Conservation (phyloP, 2,797 vertebrate genomes). For the Meriones psammophilus region DNA sequence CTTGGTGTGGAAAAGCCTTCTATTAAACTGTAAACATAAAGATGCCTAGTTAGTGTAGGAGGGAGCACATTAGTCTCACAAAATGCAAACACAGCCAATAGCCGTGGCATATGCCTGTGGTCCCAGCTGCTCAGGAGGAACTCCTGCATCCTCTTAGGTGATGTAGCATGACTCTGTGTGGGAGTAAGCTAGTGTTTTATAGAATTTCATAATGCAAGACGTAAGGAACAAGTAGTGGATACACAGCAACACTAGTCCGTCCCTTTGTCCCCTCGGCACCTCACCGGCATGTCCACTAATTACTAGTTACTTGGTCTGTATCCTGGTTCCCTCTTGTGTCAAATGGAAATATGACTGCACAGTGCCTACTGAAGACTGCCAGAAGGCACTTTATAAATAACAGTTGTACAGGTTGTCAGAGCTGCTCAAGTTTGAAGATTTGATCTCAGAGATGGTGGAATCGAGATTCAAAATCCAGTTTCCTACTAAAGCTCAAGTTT, state of each 20-base stretch:
- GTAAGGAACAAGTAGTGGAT: neutral
- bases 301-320: neutral
- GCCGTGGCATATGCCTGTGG: neutral
- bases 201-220: neutral
- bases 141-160: neutral
- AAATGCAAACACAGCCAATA: conserved; percentile 25
- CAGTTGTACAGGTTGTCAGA: neutral
- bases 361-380: neutral
- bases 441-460: neutral
- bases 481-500: neutral
- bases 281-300: neutral
- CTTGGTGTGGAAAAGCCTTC: neutral
- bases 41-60: too few relatives aligned
- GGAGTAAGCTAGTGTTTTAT: neutral
- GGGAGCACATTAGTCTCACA: neutral
- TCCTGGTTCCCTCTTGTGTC: neutral
- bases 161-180: neutral
- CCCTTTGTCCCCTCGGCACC: neutral
- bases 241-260: neutral
- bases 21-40: conserved; percentile 6
- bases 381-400: neutral
- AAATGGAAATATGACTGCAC: neutral
- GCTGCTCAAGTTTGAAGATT: neutral
- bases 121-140: neutral
- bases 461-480: conserved; percentile 55